Percentiles rank a stretch among this genome's conserved stretches.
Evolutionary conservation across 2,797 vertebrate species (phyloP).

Genomic region (Micromesistius poutassou): DNA sequence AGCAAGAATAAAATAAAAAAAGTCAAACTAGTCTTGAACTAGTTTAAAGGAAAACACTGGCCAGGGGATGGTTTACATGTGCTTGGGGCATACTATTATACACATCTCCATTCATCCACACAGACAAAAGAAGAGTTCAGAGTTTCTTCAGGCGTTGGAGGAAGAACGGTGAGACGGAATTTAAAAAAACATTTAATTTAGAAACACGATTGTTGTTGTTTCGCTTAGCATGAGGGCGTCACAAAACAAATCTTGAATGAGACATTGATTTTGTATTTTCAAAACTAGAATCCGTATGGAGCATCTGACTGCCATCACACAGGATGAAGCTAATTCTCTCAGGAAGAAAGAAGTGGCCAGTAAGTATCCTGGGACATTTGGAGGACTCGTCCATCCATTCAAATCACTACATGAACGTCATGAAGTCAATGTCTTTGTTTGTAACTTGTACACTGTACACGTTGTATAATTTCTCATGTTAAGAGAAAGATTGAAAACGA

Average conservation of each 20-base stretch:
- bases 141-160: conserved; percentile 88
- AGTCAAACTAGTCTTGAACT: too few relatives aligned
- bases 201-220: neutral
- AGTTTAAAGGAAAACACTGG: neutral
- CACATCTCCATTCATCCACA: conserved; percentile 26
- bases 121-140: conserved; percentile 86
- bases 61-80: neutral
- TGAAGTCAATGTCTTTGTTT: neutral
- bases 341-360: conserved; percentile 86
- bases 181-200: neutral
- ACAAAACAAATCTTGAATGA: neutral
- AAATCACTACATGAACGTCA: neutral
- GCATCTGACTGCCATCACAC: conserved; percentile 89
- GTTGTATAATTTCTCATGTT: neutral
- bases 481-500: neutral
- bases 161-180: conserved; percentile 82
- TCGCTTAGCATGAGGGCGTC: neutral
- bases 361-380: conserved; percentile 50
- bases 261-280: neutral
- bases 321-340: conserved; percentile 87
- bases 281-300: conserved; percentile 86
- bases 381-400: neutral
- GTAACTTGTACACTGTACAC: neutral
- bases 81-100: neutral
- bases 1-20: neutral